Evolutionary conservation across 2,113 vertebrate species (phyloP).

Genomic region (Rhynchomys soricoides): DNA sequence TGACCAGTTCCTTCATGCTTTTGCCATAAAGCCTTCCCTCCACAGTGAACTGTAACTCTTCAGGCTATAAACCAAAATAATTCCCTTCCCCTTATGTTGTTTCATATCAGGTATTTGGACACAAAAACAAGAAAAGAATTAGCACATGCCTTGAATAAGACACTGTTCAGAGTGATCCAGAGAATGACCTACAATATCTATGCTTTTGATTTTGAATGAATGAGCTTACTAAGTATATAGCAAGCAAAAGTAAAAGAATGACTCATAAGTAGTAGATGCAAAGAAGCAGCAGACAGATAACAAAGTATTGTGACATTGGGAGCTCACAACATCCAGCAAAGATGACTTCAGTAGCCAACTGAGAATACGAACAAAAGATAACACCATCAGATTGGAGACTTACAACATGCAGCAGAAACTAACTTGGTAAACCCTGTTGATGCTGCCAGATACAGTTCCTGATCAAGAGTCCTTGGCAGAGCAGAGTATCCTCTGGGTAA

Average conservation of each 20-base stretch:
- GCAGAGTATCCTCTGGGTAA: neutral
- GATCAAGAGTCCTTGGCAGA: neutral
- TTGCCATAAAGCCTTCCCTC: neutral
- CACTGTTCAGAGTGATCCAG: neutral
- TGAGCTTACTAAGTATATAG: neutral
- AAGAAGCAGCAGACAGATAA: neutral
- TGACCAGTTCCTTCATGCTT: neutral
- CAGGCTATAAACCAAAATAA: neutral
- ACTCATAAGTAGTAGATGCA: neutral
- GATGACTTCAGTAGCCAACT: neutral
- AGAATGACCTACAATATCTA: neutral
- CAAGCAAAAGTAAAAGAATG: neutral
- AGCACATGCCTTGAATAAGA: neutral
- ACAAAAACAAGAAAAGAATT: neutral
- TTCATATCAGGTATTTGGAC: neutral
- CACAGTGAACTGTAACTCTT: neutral
- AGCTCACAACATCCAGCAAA: neutral
- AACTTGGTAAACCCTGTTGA: neutral
- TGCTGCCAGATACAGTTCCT: neutral
- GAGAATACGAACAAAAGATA: neutral
- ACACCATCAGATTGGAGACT: neutral
- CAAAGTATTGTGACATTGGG: neutral
- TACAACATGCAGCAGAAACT: neutral
- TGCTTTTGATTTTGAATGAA: neutral
- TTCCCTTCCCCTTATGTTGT: neutral